These are phyloP conservation scores for Brevimyrus niger DNA, from an alignment of 2,113 vertebrate genomes.

Conservation along the genomic window DNA sequence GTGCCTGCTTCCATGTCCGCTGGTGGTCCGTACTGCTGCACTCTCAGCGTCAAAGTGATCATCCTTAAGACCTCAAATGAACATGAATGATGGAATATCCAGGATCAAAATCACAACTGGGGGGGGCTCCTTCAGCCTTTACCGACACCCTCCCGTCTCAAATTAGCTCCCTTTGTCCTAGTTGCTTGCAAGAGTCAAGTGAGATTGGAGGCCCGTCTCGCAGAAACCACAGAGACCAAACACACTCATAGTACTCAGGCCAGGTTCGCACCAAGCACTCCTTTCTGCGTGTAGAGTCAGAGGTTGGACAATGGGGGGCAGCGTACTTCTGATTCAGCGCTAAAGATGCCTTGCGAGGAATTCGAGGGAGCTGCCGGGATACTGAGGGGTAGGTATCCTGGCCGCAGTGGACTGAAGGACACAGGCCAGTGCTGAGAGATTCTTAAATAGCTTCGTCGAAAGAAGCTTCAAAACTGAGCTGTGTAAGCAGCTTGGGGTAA, in stretches of 20 bases:
- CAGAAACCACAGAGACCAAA: slow-evolving; percentile 36
- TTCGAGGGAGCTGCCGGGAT: background rate
- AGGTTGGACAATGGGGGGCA: slow-evolving; percentile 27
- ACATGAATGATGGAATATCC: background rate
- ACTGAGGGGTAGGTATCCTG: background rate
- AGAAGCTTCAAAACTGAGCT: background rate
- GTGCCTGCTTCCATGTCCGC: background rate
- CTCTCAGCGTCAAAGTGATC: background rate
- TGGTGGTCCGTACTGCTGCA: background rate
- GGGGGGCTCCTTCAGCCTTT: background rate
- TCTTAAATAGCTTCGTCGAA: background rate
- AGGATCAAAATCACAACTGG: background rate
- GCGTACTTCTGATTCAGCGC: slow-evolving; percentile 8
- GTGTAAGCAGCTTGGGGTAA: background rate
- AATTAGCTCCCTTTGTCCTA: background rate
- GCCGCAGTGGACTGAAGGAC: background rate
- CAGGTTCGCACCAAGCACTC: slow-evolving; percentile 43
- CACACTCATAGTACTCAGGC: slow-evolving; percentile 40
- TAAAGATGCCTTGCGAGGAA: background rate
- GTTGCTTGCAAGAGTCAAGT: background rate
- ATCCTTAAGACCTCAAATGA: background rate
- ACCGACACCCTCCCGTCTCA: background rate
- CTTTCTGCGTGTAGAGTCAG: slow-evolving; percentile 34
- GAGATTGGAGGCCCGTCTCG: background rate
- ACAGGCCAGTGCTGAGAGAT: background rate